Evolutionary conservation across 2,113 vertebrate genomes (phyloP).

Genomic region (Uria aalge): DNA sequence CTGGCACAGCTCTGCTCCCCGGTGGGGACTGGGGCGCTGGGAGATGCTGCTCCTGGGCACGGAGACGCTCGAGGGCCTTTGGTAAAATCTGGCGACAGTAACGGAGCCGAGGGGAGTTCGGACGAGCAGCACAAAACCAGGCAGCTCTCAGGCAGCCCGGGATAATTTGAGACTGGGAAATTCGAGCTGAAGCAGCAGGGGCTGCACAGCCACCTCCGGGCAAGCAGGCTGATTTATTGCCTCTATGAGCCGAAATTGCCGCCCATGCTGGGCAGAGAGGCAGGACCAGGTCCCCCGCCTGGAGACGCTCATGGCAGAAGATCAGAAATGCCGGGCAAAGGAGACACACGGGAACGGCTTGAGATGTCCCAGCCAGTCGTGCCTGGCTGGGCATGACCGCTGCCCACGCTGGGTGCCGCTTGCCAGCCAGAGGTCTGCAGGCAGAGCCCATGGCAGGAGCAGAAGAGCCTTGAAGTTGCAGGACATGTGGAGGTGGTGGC

Average conservation of each 20-base stretch:
- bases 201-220: background rate
- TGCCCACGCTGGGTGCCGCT: fast-evolving
- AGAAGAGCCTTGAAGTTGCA: background rate
- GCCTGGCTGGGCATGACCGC: background rate
- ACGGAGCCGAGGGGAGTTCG: background rate
- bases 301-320: background rate
- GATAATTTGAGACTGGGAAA: constrained; percentile 12
- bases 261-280: constrained; percentile 22
- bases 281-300: background rate
- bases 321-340: background rate
- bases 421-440: background rate
- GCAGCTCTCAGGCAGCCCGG: background rate
- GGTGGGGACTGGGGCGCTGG: background rate
- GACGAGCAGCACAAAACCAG: background rate
- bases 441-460: background rate
- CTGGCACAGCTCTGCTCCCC: background rate
- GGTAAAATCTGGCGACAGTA: background rate
- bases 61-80: background rate
- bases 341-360: background rate
- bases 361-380: background rate
- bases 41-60: background rate
- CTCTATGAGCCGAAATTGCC: background rate
- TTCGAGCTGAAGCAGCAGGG: constrained; percentile 1
- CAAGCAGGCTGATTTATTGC: constrained; percentile 52
- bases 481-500: background rate